Evolutionary conservation across 2,113 vertebrate genomes (phyloP).

Genomic region (Rhinogobius similis): DNA sequence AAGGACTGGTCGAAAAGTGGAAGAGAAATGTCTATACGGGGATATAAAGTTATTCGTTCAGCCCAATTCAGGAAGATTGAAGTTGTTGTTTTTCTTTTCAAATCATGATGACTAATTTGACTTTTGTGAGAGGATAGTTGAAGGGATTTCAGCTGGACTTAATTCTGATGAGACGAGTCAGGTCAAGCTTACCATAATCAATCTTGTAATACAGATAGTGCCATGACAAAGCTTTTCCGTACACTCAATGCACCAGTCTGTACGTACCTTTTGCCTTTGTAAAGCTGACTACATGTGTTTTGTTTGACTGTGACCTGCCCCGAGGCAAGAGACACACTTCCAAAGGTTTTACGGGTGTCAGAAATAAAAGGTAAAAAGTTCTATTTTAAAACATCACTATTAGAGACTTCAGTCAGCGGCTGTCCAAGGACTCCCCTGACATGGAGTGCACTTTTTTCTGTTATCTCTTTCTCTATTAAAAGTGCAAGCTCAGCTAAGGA

Average conservation of each 20-base stretch:
- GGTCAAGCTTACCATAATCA: background rate
- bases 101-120: no score
- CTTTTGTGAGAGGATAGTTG: no score
- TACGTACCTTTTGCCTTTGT: background rate
- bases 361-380: background rate
- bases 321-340: background rate
- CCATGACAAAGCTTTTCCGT: background rate
- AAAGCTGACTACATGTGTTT: background rate
- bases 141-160: background rate
- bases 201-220: background rate
- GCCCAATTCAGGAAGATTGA: no score
- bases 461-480: background rate
- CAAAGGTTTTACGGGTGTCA: conserved; percentile 4
- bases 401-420: background rate
- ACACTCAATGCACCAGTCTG: background rate
- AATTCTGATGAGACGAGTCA: background rate
- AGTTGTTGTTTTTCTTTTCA: no score
- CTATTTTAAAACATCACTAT: conserved; percentile 8
- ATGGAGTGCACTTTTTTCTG: background rate
- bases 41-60: no score
- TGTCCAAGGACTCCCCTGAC: conserved; percentile 3
- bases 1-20: no score
- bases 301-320: background rate
- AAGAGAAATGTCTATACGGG: no score
- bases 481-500: background rate